A percentile compares a stretch with the other conserved stretches of the same genome.
These are phyloP conservation scores for Takifugu bimaculatus DNA, from an alignment of 2,113 vertebrate genomes.

Conservation along the genomic window DNA sequence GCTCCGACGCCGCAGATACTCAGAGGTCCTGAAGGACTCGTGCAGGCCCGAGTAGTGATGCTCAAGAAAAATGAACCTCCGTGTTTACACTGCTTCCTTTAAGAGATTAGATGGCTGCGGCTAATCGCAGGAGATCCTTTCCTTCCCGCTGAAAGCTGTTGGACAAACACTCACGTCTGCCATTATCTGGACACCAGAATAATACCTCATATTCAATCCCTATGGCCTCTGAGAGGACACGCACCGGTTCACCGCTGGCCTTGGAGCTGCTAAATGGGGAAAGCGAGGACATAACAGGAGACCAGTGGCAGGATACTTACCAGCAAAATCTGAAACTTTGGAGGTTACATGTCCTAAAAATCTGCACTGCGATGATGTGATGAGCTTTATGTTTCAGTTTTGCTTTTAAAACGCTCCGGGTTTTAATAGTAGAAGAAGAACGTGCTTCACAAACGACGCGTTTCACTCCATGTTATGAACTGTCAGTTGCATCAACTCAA, in stretches of 20 bases:
- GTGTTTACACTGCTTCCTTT: slow-evolving; percentile 62
- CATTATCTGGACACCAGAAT: slow-evolving; percentile 20
- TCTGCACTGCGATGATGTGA: background rate
- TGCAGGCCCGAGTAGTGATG: slow-evolving; percentile 39
- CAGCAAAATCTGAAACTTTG: slow-evolving; percentile 9
- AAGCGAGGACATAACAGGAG: slow-evolving; percentile 17
- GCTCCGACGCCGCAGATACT: slow-evolving; percentile 29
- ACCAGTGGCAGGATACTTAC: slow-evolving; percentile 18
- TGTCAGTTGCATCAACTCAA: too few relatives aligned
- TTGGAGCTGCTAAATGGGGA: slow-evolving; percentile 21
- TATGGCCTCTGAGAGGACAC: slow-evolving; percentile 32
- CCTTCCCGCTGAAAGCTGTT: slow-evolving; percentile 38
- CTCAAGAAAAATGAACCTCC: slow-evolving; percentile 55
- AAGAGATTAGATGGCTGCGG: slow-evolving; percentile 54
- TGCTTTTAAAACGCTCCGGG: too few relatives aligned
- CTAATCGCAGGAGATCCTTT: slow-evolving; percentile 50
- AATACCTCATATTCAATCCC: slow-evolving; percentile 27
- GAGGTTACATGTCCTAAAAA: background rate
- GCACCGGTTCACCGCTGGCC: slow-evolving; percentile 1
- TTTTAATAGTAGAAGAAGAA: too few relatives aligned
- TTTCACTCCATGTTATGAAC: background rate
- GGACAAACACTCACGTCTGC: slow-evolving; percentile 56
- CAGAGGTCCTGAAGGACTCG: slow-evolving; percentile 33
- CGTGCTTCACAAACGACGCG: too few relatives aligned
- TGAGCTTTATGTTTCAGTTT: too few relatives aligned